phyloP scores from a whole-genome alignment of 2,797 vertebrate species.

The Peromyscus melanophrys region DNA sequence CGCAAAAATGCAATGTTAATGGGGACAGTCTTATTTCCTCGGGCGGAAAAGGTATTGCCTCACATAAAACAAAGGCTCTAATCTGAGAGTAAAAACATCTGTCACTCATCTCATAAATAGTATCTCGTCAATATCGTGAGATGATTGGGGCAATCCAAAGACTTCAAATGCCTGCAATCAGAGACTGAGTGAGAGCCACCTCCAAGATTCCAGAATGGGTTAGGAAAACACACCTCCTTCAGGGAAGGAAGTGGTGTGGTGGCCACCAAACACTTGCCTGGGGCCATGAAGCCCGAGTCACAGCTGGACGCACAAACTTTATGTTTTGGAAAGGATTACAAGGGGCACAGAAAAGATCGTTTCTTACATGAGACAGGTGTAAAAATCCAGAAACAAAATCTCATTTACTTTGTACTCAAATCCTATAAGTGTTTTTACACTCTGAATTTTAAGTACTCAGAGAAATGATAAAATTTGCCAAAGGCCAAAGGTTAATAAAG shows the following conservation, averaged over 20 bases:
- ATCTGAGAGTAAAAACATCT: not conserved
- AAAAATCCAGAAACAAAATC: constrained; percentile 55
- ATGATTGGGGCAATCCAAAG: not conserved
- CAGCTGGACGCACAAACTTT: not conserved
- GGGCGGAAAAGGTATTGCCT: not conserved
- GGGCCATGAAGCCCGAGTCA: not conserved
- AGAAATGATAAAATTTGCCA: not conserved
- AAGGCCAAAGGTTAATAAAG: not conserved
- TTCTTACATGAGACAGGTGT: not conserved
- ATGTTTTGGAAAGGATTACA: not conserved
- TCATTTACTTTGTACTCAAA: constrained; percentile 17
- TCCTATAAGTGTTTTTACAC: not conserved
- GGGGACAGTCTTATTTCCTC: not conserved
- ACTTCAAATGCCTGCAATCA: not conserved
- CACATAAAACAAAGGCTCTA: not conserved
- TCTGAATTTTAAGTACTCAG: constrained; percentile 10
- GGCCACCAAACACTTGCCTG: not conserved
- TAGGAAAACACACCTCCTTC: not conserved
- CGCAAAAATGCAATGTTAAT: not conserved
- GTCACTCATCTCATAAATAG: not conserved
- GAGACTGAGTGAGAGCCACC: not conserved
- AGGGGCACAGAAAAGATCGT: not conserved
- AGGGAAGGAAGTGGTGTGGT: not conserved
- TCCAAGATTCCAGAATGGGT: not conserved
- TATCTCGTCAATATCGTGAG: not conserved